Percentiles rank a stretch among this genome's conserved stretches.
phyloP scores from a whole-genome alignment of 2,113 vertebrate species.

The Polypterus bichir region DNA sequence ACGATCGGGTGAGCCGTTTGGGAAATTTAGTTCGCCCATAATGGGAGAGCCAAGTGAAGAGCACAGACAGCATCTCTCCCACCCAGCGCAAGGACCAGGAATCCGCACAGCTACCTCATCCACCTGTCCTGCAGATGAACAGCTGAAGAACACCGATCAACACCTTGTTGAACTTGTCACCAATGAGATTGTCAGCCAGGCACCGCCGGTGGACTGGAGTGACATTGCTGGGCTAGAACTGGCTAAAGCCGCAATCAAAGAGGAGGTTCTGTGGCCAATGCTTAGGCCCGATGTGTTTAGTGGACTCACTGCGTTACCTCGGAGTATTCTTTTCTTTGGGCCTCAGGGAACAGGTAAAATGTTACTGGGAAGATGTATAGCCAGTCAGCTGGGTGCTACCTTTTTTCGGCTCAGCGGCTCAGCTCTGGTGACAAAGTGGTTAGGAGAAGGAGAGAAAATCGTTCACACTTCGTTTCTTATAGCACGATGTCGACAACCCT shows the following conservation, averaged over 20 bases:
- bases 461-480: slow-evolving; percentile 89
- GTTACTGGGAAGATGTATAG: slow-evolving; percentile 85
- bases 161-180: slow-evolving; percentile 92
- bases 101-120: slow-evolving; percentile 84
- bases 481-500: slow-evolving; percentile 89
- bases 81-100: slow-evolving; percentile 70
- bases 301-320: slow-evolving; percentile 82
- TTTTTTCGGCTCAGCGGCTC: slow-evolving; percentile 84
- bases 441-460: slow-evolving; percentile 87
- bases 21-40: slow-evolving; percentile 78
- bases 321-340: slow-evolving; percentile 93
- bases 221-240: slow-evolving; percentile 93
- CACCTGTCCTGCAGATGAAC: slow-evolving; percentile 82
- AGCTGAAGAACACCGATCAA: slow-evolving; percentile 89
- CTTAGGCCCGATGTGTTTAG: slow-evolving; percentile 92
- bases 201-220: slow-evolving; percentile 86
- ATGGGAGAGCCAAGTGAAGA: slow-evolving; percentile 79
- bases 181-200: slow-evolving; percentile 89
- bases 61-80: slow-evolving; percentile 78
- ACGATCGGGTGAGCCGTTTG: slow-evolving; percentile 74
- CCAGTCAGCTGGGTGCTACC: slow-evolving; percentile 86
- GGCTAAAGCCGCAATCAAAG: slow-evolving; percentile 90
- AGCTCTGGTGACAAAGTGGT: slow-evolving; percentile 86
- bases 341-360: slow-evolving; percentile 95
- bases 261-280: slow-evolving; percentile 96